phyloP scores from a whole-genome alignment of 92 coral and sea anemone genomes.

The Phenganax stokvisi region DNA sequence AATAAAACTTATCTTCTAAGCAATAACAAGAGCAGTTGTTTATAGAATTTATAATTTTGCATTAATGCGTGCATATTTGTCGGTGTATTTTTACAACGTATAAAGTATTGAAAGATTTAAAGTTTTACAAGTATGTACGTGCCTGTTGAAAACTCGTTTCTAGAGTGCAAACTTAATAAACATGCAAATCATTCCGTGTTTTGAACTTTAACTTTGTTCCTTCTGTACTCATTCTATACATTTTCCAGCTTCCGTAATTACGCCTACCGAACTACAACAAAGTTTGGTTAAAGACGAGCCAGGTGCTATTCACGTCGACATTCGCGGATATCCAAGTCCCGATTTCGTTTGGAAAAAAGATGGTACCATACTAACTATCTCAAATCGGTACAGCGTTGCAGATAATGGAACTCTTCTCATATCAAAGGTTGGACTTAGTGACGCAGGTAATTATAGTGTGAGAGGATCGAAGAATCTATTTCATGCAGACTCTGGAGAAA shows the following conservation, averaged over 20 bases:
- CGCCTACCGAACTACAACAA: background rate
- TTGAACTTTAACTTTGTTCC: too few species aligned
- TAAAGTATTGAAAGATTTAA: too few species aligned
- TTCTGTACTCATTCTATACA: too few species aligned
- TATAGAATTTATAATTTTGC: too few species aligned
- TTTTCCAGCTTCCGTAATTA: background rate
- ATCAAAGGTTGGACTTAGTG: background rate
- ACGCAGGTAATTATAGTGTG: background rate
- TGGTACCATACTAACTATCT: background rate
- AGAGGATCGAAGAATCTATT: background rate
- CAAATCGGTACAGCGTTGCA: background rate
- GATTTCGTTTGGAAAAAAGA: slow-evolving; percentile 6
- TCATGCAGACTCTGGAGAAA: background rate
- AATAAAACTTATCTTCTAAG: too few species aligned
- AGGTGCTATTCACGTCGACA: background rate
- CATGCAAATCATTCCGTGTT: too few species aligned
- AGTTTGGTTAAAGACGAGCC: slow-evolving; percentile 7
- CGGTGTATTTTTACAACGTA: too few species aligned
- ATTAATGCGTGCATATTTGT: too few species aligned
- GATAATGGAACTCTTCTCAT: slow-evolving; percentile 5
- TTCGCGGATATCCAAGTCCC: slow-evolving; percentile 7
- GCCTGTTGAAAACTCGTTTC: too few species aligned
- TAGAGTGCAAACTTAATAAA: too few species aligned
- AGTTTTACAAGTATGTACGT: too few species aligned
- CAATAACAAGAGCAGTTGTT: too few species aligned